A percentile compares a stretch with the other conserved stretches of the same genome.
Conservation (phyloP, 2,888 invertebrate species). For the Argyra leucocephala region DNA sequence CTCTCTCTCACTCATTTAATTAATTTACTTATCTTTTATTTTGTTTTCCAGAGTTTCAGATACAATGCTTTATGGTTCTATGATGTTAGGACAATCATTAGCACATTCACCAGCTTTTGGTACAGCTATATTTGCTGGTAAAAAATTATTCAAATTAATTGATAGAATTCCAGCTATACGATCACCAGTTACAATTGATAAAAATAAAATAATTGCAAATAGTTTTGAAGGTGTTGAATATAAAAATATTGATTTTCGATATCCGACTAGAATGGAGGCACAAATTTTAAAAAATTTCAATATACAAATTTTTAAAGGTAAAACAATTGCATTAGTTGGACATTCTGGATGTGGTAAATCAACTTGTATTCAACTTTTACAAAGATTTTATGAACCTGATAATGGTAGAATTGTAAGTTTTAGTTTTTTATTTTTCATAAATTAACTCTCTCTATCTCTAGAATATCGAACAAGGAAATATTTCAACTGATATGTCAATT, state of each 20-base stretch:
- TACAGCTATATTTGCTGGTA: conserved; percentile 61
- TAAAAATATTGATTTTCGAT: conserved; percentile 62
- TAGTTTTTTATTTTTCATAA: neutral
- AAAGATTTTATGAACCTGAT: conserved; percentile 69
- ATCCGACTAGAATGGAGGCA: conserved; percentile 69
- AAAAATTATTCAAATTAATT: conserved; percentile 56
- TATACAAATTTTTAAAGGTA: conserved; percentile 56
- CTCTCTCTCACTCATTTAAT: no score
- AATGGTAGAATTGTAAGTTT: conserved; percentile 51
- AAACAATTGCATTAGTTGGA: conserved; percentile 64
- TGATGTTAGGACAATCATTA: conserved; percentile 70
- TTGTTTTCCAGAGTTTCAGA: conserved; percentile 61
- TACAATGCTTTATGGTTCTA: conserved; percentile 65
- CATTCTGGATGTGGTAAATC: conserved; percentile 75
- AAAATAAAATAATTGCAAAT: conserved; percentile 35
- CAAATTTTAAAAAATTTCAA: conserved; percentile 63
- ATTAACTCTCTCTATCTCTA: conserved; percentile 19
- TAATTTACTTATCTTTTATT: neutral
- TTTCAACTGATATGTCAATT: conserved; percentile 54
- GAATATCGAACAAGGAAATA: conserved; percentile 48
- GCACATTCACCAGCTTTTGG: conserved; percentile 71
- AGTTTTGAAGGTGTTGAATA: conserved; percentile 46
- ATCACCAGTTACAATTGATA: conserved; percentile 41
- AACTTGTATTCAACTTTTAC: conserved; percentile 68
- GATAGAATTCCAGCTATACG: conserved; percentile 51